Percentiles rank a stretch among this genome's conserved stretches.
phyloP scores from a whole-genome alignment of 2,797 vertebrate genomes.

The Betta splendens region DNA sequence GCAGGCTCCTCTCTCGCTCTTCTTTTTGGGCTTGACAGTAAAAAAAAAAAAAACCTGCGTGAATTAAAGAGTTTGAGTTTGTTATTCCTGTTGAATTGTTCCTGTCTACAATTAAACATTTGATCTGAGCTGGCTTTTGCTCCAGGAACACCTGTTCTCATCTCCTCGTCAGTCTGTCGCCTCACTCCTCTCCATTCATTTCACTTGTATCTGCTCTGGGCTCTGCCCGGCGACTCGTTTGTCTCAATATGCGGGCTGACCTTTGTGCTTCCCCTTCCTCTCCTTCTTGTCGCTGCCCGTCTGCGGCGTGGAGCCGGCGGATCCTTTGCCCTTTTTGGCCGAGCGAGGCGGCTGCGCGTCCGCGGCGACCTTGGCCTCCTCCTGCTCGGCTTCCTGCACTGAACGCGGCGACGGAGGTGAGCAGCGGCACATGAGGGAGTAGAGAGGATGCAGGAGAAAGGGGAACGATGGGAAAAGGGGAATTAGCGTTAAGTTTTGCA shows the following conservation, averaged over 20 bases:
- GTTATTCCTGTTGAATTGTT: no score
- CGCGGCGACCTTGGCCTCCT: conserved; percentile 86
- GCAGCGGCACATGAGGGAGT: conserved; percentile 17
- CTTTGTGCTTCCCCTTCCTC: conserved; percentile 96
- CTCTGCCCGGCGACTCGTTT: conserved; percentile 9
- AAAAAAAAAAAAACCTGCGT: no score
- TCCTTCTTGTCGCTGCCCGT: conserved; percentile 92
- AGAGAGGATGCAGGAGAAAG: conserved; percentile 11
- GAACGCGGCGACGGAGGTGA: conserved; percentile 50
- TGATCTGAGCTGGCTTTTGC: no score
- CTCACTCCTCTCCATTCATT: conserved; percentile 3
- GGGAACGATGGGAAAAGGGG: not conserved
- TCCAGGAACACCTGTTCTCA: no score
- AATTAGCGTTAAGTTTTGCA: not conserved
- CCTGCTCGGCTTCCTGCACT: conserved; percentile 95
- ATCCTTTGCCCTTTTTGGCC: conserved; percentile 90
- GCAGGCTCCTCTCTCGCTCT: no score
- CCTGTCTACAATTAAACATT: no score
- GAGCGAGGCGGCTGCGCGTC: conserved; percentile 88
- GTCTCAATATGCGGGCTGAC: conserved; percentile 80
- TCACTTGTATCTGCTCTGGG: conserved; percentile 6
- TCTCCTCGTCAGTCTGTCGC: conserved; percentile 5
- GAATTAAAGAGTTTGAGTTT: no score
- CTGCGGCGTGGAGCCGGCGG: conserved; percentile 86
- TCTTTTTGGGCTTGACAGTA: no score